phyloP scores from a whole-genome alignment of 1,140 invertebrate species.

The Cyclina sinensis region DNA sequence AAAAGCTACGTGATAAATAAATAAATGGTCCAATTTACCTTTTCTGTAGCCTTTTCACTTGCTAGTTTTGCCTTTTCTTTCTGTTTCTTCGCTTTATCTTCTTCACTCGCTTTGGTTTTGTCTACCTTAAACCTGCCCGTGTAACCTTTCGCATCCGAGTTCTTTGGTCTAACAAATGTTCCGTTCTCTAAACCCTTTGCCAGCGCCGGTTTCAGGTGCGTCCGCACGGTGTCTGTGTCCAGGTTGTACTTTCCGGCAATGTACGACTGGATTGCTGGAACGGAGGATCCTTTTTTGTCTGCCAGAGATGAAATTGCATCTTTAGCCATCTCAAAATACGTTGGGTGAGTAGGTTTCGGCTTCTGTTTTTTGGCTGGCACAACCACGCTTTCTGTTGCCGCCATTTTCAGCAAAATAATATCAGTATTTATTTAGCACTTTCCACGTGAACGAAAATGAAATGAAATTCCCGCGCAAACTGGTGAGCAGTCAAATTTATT shows the following conservation, averaged over 20 bases:
- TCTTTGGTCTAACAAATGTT: conserved; percentile 50
- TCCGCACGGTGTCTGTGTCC: conserved; percentile 25
- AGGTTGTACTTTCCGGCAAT: conserved; percentile 55
- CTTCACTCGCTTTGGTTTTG: conserved; percentile 41
- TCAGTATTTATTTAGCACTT: neutral
- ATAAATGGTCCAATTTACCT: conserved; percentile 24
- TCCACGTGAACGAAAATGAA: neutral
- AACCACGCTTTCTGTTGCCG: conserved; percentile 5
- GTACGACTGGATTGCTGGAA: conserved; percentile 44
- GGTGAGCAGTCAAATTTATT: neutral
- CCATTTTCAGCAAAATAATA: neutral
- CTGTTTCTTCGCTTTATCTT: conserved; percentile 52
- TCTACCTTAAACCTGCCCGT: conserved; percentile 56
- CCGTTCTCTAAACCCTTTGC: conserved; percentile 55
- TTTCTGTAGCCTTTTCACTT: conserved; percentile 36
- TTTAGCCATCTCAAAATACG: conserved; percentile 57
- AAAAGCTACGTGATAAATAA: neutral
- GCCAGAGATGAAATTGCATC: conserved; percentile 48
- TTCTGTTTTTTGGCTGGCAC: conserved; percentile 11
- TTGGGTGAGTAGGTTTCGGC: conserved; percentile 54
- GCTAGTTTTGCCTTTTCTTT: conserved; percentile 51
- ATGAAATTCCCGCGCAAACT: conserved; percentile 47
- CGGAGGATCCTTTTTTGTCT: conserved; percentile 49
- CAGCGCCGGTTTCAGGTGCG: conserved; percentile 59
- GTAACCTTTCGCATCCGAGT: conserved; percentile 63